Conservation (phyloP, 2,797 vertebrate species). For the Erethizon dorsatum region DNA sequence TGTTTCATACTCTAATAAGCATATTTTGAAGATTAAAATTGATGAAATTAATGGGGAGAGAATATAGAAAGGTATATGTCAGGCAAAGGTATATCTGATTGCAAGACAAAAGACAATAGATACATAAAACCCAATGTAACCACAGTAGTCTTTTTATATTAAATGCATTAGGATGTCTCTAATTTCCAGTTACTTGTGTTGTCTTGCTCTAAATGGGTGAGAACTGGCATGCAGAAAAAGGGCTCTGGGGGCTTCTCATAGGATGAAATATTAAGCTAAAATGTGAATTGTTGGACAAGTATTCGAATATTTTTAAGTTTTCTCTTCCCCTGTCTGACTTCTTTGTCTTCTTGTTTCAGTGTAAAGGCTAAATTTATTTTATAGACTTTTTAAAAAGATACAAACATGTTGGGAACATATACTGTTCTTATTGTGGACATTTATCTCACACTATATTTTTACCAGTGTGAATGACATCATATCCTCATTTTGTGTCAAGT, state of each 20-base stretch:
- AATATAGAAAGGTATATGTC: not conserved
- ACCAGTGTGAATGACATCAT: not conserved
- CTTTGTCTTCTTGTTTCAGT: not conserved
- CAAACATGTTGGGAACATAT: not conserved
- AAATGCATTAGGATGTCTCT: not conserved
- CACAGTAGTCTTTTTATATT: not conserved
- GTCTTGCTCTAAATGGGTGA: not conserved
- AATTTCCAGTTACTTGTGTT: not conserved
- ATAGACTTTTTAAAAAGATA: not conserved
- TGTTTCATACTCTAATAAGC: conserved; percentile 16
- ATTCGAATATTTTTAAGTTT: not conserved
- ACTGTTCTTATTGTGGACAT: not conserved
- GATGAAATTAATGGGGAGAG: not conserved
- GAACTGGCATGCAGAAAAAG: not conserved
- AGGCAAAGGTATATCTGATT: not conserved
- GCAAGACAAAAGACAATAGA: not conserved
- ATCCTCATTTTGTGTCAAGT: not conserved
- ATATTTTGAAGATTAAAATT: conserved; percentile 25
- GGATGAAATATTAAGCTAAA: not conserved
- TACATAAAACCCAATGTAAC: not conserved
- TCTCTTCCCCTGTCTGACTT: not conserved
- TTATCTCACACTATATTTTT: not conserved
- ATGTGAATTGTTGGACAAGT: not conserved
- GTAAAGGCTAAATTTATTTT: not conserved
- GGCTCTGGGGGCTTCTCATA: not conserved